A percentile compares a stretch with the other conserved stretches of the same genome.
These are phyloP conservation scores for Cladorhizidae sp. DNA, from an alignment of 37 sponge, comb jelly and placozoan species.

Conservation along the genomic window DNA sequence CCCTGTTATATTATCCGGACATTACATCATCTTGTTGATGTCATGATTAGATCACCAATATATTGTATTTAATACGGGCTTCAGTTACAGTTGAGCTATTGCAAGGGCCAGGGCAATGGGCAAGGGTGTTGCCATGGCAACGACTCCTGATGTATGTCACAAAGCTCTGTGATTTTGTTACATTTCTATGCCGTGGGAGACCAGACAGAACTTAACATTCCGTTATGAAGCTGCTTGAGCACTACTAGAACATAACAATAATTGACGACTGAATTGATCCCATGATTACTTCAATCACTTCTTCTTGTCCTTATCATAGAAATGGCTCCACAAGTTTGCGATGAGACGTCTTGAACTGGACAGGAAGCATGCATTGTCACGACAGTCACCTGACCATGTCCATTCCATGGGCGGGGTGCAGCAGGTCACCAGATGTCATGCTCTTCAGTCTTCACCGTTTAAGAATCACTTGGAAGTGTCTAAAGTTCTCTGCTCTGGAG, in stretches of 20 bases:
- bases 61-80: too few species aligned
- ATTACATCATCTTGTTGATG: too few species aligned
- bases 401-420: background rate
- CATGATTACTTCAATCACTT: background rate
- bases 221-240: too few species aligned
- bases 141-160: too few species aligned
- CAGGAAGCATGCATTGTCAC: background rate
- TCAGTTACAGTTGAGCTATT: too few species aligned
- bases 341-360: slow-evolving; percentile 51
- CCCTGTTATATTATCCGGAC: too few species aligned
- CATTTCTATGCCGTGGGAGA: too few species aligned
- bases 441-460: background rate
- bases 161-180: too few species aligned
- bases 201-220: too few species aligned
- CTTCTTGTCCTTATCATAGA: background rate
- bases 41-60: too few species aligned
- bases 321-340: slow-evolving; percentile 49
- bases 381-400: background rate
- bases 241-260: too few species aligned
- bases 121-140: background rate
- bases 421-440: background rate
- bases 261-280: background rate
- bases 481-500: background rate
- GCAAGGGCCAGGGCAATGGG: too few species aligned
- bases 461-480: background rate